These are phyloP conservation scores for Scopus umbretta DNA, from an alignment of 2,113 vertebrate genomes.

Conservation along the genomic window DNA sequence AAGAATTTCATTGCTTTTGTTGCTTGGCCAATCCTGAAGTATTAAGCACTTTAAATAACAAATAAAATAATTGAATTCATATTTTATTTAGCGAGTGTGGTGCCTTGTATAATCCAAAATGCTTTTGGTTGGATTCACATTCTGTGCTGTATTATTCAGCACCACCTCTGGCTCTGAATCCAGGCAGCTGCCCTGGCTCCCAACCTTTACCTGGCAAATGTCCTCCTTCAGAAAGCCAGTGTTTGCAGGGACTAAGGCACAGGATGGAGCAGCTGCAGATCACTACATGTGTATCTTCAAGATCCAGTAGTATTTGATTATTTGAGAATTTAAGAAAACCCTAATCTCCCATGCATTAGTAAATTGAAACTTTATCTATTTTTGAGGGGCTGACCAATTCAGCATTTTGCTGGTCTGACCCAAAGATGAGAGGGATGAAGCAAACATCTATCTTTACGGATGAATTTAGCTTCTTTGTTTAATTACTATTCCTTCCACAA, in stretches of 20 bases:
- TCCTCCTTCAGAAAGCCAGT: background rate
- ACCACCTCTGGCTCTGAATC: background rate
- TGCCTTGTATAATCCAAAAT: background rate
- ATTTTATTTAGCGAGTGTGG: slow-evolving; percentile 1
- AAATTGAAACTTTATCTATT: background rate
- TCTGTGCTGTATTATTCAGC: background rate
- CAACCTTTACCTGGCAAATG: background rate
- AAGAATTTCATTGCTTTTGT: background rate
- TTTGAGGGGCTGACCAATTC: background rate
- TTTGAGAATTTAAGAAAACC: background rate
- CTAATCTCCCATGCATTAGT: background rate
- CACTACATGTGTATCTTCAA: background rate
- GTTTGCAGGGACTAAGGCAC: background rate
- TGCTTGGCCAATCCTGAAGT: background rate
- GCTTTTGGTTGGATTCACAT: background rate
- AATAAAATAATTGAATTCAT: slow-evolving; percentile 6
- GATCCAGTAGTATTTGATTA: background rate
- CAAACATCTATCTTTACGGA: background rate
- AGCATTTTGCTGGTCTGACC: background rate
- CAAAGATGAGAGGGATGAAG: background rate
- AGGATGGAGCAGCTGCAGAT: background rate
- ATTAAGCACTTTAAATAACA: background rate
- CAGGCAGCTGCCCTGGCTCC: background rate
- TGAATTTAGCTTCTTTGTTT: background rate
- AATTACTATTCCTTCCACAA: background rate